phyloP scores from a whole-genome alignment of 2,797 vertebrate species.

The Rhinatrema bivittatum region DNA sequence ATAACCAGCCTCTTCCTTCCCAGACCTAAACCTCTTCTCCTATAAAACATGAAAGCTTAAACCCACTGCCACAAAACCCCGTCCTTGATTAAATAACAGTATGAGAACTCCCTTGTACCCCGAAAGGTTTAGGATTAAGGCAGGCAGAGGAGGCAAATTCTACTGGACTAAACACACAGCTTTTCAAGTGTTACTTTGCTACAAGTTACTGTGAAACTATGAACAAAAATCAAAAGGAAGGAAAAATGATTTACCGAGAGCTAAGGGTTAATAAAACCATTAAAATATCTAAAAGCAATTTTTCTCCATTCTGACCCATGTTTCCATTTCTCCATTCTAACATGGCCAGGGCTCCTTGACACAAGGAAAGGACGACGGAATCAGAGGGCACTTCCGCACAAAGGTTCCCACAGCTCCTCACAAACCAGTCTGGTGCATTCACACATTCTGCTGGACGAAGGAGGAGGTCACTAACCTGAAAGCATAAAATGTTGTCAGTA shows the following conservation, averaged over 20 bases:
- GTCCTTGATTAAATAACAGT: too few species aligned
- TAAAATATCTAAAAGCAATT: constrained; percentile 67
- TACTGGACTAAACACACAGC: too few species aligned
- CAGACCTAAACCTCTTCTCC: too few species aligned
- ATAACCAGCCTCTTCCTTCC: too few species aligned
- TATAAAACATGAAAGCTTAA: too few species aligned
- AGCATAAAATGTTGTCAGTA: background rate
- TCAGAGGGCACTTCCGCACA: constrained; percentile 41
- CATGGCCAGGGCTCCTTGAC: constrained; percentile 88
- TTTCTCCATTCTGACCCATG: constrained; percentile 59
- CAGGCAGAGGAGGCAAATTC: too few species aligned
- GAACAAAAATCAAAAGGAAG: background rate
- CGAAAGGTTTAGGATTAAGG: too few species aligned
- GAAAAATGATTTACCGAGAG: constrained; percentile 59
- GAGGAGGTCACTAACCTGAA: constrained; percentile 72
- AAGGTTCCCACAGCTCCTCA: constrained; percentile 52
- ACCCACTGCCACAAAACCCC: too few species aligned
- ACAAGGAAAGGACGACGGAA: constrained; percentile 71
- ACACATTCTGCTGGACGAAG: constrained; percentile 25
- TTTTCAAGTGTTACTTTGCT: too few species aligned
- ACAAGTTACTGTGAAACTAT: background rate
- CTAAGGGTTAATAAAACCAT: constrained; percentile 69
- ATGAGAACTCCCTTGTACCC: too few species aligned
- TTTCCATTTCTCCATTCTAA: constrained; percentile 70
- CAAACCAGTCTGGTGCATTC: constrained; percentile 65